Evolutionary conservation across 2,888 invertebrate species (phyloP), one percentile per base, ranked within the genome.

Genomic region (Eledona agricola): DNA sequence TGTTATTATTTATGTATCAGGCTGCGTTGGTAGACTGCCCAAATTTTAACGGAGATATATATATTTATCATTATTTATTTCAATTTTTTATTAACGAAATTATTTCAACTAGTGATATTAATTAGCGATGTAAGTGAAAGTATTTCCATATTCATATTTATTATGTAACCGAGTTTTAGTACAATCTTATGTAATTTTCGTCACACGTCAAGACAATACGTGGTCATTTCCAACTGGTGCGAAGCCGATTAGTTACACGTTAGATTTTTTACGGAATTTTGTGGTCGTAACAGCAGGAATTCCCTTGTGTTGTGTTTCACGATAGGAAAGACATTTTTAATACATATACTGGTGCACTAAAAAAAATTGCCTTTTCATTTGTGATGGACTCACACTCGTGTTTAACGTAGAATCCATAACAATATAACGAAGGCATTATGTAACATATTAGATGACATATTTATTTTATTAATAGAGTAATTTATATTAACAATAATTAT

Each of bases 381-480:
- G 49, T 57, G 52, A 55, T 56, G 54, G 58, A 52, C 40, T 32
- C 25, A 32, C 4, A n/a, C 32, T 51, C 31, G 31, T 19, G 22
- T 13, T 38, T 13, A 16, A 16, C 5, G 5, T 37, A 47, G 12
- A 45, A 19, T 40, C 47, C 46, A 53, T 49, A 34, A 51, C 20
- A 55, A 58, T 53, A 52, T 53, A 50, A 26, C 56, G 56, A 60
- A 58, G 56, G 57, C 59, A 45, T 49, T 47, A 51, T 58, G 57
- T 62, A 64, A 58, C 60, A 56, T 61, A 62, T 40, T 59, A 63
- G 62, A 62, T 57, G 52, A 61, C 62, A 60, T 66, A 67, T 67
- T 67, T 67, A 67, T 66, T 67, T 67, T 67, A 66, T 61, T 64
- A 65, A 63, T 64, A 66, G 63, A 66, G 63, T 65, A 64, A 62